Conservation (phyloP, 2,888 invertebrate species). For the Phlogophora meticulosa region DNA sequence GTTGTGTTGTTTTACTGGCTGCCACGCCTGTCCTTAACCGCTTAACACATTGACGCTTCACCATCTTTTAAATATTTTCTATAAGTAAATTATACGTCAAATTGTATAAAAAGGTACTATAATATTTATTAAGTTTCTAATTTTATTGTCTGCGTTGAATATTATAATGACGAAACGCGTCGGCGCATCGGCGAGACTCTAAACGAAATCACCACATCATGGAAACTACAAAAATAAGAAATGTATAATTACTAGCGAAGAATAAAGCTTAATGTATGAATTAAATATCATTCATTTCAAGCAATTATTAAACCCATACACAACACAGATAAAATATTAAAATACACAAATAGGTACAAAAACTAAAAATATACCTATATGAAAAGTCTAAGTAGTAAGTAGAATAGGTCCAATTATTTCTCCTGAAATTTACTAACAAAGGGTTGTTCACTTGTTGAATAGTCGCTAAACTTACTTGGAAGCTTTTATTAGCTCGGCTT, state of each 20-base stretch:
- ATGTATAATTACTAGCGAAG: neutral
- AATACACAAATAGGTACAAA: no score
- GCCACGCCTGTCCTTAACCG: no score
- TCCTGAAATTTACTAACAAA: no score
- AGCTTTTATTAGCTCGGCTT: neutral
- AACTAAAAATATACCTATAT: no score
- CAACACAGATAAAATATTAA: no score
- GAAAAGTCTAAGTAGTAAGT: no score
- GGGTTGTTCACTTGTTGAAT: neutral
- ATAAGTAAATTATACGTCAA: neutral
- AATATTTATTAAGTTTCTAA: constrained; percentile 8
- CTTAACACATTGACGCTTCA: no score
- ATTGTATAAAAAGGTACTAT: no score
- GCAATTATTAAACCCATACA: no score
- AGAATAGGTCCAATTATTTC: no score
- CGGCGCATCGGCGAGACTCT: neutral
- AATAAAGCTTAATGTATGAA: neutral
- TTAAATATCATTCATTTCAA: neutral
- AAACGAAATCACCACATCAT: neutral
- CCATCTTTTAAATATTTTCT: neutral
- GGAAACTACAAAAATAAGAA: neutral
- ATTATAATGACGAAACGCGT: neutral
- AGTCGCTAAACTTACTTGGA: neutral
- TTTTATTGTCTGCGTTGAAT: constrained; percentile 1
- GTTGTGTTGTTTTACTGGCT: no score